phyloP scores from a whole-genome alignment of 2,113 vertebrate genomes.

The Sapayoa aenigma region DNA sequence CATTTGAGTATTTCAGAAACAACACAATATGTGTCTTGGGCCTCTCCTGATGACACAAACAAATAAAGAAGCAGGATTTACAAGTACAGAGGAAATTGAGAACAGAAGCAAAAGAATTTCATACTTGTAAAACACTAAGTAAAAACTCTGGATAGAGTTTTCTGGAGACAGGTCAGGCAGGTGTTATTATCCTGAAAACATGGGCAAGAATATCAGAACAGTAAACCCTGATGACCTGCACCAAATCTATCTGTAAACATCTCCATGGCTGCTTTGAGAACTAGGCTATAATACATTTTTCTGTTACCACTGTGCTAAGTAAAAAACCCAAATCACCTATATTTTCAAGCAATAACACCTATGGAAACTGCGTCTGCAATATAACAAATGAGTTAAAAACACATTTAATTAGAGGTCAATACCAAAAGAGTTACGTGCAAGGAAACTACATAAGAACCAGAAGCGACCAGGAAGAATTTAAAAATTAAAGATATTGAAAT shows the following conservation, averaged over 20 bases:
- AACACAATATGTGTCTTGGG: neutral
- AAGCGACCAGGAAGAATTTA: neutral
- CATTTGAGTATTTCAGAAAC: neutral
- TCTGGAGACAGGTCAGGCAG: neutral
- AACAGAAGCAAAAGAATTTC: neutral
- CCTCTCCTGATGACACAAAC: neutral
- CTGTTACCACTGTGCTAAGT: neutral
- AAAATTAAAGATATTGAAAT: neutral
- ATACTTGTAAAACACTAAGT: neutral
- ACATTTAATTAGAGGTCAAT: neutral
- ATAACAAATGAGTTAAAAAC: neutral
- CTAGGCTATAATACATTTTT: neutral
- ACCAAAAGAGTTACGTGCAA: neutral
- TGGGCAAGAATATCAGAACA: neutral
- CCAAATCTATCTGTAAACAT: neutral
- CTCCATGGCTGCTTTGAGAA: neutral
- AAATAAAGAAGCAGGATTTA: neutral
- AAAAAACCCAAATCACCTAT: neutral
- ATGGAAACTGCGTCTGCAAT: neutral
- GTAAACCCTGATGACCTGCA: neutral
- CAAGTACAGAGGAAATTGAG: neutral
- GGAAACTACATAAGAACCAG: neutral
- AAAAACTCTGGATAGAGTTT: neutral
- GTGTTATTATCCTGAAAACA: neutral
- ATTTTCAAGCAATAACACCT: neutral